These are phyloP conservation scores for Glomeris maerens DNA, from an alignment of 1,140 invertebrate genomes.

Conservation along the genomic window DNA sequence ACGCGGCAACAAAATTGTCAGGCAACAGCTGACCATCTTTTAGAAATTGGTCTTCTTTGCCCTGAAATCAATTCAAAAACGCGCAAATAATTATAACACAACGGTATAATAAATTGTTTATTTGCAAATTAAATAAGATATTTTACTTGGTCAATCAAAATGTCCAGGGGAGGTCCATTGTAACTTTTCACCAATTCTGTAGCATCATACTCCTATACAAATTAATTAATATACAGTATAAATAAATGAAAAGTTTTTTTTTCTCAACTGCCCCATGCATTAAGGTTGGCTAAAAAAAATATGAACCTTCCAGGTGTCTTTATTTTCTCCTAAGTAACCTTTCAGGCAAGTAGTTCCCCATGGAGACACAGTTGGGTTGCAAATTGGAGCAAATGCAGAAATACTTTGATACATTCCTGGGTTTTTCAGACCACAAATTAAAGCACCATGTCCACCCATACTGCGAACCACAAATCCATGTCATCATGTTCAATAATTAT, in stretches of 20 bases:
- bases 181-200: conserved; percentile 67
- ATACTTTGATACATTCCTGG: conserved; percentile 77
- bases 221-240: too few relatives aligned
- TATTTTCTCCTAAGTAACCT: conserved; percentile 64
- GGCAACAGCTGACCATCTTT: conserved; percentile 62
- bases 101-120: conserved; percentile 5
- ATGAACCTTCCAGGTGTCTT: conserved; percentile 46
- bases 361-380: conserved; percentile 64
- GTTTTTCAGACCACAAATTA: conserved; percentile 82
- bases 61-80: too few relatives aligned
- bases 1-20: conserved; percentile 63
- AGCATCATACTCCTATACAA: conserved; percentile 63
- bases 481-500: too few relatives aligned
- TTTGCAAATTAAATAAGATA: too few relatives aligned
- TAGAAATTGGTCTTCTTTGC: conserved; percentile 68
- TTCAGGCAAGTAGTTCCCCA: conserved; percentile 82
- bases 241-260: too few relatives aligned
- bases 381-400: conserved; percentile 93
- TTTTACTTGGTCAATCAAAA: conserved; percentile 79
- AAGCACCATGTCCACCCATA: conserved; percentile 94
- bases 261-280: too few relatives aligned
- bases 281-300: conserved; percentile 3
- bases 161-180: conserved; percentile 61
- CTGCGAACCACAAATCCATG: conserved; percentile 40
- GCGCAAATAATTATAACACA: too few relatives aligned